A percentile compares a stretch with the other conserved stretches of the same genome.
These are phyloP conservation scores for Clarias macrocephalus DNA, from an alignment of 2,113 vertebrate genomes.

Conservation along the genomic window DNA sequence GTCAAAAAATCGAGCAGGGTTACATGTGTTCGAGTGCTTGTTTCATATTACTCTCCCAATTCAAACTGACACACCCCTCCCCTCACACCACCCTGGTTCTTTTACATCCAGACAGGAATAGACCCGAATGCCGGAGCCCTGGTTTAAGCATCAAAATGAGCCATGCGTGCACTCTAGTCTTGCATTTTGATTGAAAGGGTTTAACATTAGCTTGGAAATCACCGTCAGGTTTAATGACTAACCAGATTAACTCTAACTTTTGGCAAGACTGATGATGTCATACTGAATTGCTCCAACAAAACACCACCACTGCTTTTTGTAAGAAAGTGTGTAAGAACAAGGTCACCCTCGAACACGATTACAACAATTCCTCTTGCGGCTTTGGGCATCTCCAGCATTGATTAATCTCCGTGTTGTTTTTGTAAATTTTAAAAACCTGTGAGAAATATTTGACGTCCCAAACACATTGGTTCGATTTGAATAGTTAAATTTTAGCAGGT, in stretches of 20 bases:
- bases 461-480: background rate
- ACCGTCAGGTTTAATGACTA: background rate
- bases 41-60: constrained; percentile 61
- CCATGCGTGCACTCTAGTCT: constrained; percentile 30
- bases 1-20: background rate
- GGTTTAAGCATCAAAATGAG: constrained; percentile 11
- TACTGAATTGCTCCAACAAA: background rate
- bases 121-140: constrained; percentile 9
- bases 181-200: background rate
- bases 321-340: background rate
- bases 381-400: no score
- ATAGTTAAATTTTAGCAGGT: background rate
- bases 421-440: background rate
- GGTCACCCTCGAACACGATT: background rate
- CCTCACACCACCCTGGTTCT: constrained; percentile 39
- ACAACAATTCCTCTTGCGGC: background rate
- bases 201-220: background rate
- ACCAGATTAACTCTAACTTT: background rate
- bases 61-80: constrained; percentile 35
- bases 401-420: background rate
- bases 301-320: background rate
- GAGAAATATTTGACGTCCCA: background rate
- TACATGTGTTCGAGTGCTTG: background rate
- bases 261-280: background rate
- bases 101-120: constrained; percentile 66